A percentile compares a stretch with the other conserved stretches of the same genome.
Conservation (phyloP, 2,797 vertebrate genomes). For the Odontamblyopus lacepedii region DNA sequence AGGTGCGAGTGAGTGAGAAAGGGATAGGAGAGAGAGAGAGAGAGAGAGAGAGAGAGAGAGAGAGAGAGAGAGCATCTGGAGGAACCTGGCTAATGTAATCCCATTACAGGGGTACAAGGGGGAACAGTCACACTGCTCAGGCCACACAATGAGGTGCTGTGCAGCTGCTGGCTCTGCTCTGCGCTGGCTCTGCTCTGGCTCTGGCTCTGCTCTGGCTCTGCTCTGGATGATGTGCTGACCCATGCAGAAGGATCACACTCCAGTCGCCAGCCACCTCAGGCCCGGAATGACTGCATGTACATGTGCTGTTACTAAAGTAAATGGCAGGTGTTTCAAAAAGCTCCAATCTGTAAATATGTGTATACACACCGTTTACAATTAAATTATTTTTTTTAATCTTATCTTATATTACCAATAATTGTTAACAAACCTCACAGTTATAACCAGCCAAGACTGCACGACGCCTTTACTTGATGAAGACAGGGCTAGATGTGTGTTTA, state of each 20-base stretch:
- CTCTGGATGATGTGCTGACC: conserved; percentile 71
- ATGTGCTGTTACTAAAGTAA: conserved; percentile 65
- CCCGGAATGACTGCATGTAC: conserved; percentile 62
- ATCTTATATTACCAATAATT: not conserved
- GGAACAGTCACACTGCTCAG: conserved; percentile 80
- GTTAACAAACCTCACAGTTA: too few relatives aligned
- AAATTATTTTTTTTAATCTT: not conserved
- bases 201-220: too few relatives aligned
- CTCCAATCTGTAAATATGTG: conserved; percentile 35
- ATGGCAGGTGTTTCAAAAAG: conserved; percentile 60
- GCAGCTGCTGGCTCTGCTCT: conserved; percentile 73
- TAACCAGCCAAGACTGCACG: too few relatives aligned
- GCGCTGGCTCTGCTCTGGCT: conserved; percentile 64
- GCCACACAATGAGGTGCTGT: conserved; percentile 76
- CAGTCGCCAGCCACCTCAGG: conserved; percentile 54
- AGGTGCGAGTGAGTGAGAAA: conserved; percentile 9
- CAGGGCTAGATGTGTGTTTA: conserved; percentile 54
- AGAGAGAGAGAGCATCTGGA: conserved; percentile 27
- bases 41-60: not conserved
- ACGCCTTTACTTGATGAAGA: conserved; percentile 34
- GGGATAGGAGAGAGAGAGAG: not conserved
- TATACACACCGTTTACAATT: conserved; percentile 18
- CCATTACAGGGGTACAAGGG: conserved; percentile 81
- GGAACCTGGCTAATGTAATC: conserved; percentile 83
- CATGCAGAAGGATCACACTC: conserved; percentile 75